Evolutionary conservation across 1,140 invertebrate genomes (phyloP), one percentile per base, ranked within the genome.

Genomic region (Drosophila baimaii): DNA sequence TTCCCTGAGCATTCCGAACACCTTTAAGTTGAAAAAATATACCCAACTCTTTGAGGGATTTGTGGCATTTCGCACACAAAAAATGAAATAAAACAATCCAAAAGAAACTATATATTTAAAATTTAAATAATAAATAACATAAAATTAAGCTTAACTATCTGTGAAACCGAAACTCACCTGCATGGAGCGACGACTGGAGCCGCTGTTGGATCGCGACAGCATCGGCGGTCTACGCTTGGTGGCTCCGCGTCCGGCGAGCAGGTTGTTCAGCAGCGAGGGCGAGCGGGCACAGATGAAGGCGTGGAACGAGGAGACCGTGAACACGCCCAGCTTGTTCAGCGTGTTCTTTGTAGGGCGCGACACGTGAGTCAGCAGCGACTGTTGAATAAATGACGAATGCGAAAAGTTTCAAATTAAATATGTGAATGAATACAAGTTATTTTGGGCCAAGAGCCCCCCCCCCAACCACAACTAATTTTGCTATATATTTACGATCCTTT

Each of bases 271-370:
- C 76, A 98, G 93, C 51, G 97, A 98, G 25, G 97, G 97, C 91
- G 97, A 98, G 55, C 98, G 95, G 27, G 98, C 98, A 92, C 98
- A 99, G 64, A 99, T 98, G 92, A 98, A 98, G 71, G 98, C 98
- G 92, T 99, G 98, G 94, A 99, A 98, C 49, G 98, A 98, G 41
- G 98, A 99, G 44, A 99, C 98, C 19, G 98, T 99, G 94, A 99
- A 99, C 54, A 99, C 98, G 47, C 98, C 98, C 79, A 99, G 93
- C 90, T 98, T 97, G 93, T 98, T 98, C 77, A 99, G 93, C 27
- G 97, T 98, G 78, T 95, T 96, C 93, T 99, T 99, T 55, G 98
- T 99, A 75, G 97, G 95, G 81, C 98, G 96, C 21, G 98, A 99
- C 47, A 99, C 98, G 93, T 98, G 97, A 35, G 98, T 98, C 75